Evolutionary conservation across 2,888 invertebrate genomes (phyloP).

Genomic region (Miltochrista miniata): DNA sequence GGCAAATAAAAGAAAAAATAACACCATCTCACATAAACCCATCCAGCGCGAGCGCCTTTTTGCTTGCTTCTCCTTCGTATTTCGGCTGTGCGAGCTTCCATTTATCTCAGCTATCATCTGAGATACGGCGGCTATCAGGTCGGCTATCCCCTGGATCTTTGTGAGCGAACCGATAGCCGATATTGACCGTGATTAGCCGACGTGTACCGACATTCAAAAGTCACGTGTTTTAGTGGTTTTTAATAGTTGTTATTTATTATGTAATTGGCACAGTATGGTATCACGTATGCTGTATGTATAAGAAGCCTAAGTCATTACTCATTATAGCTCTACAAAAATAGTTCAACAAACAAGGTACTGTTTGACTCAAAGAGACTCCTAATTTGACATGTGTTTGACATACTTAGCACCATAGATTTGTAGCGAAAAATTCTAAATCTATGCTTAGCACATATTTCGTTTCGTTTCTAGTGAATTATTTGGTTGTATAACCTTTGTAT

Average conservation of each 20-base stretch:
- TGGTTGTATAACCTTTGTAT: too few species aligned
- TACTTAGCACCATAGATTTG: too few species aligned
- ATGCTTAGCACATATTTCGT: too few species aligned
- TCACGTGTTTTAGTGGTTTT: slow-evolving; percentile 37
- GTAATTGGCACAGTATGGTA: neutral
- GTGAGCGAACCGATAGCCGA: slow-evolving; percentile 64
- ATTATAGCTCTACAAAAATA: too few species aligned
- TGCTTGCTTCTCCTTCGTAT: slow-evolving; percentile 67
- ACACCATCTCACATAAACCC: slow-evolving; percentile 37
- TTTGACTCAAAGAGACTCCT: too few species aligned
- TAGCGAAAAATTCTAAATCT: too few species aligned
- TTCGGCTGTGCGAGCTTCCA: slow-evolving; percentile 75
- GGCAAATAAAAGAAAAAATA: too few species aligned
- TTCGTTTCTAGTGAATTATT: too few species aligned
- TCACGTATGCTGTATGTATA: neutral
- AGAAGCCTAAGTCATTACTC: too few species aligned
- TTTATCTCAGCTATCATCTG: slow-evolving; percentile 77
- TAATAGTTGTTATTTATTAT: slow-evolving; percentile 15
- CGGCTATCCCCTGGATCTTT: slow-evolving; percentile 69
- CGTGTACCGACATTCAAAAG: slow-evolving; percentile 47
- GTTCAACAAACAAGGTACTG: too few species aligned
- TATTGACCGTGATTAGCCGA: slow-evolving; percentile 64
- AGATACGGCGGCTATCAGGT: slow-evolving; percentile 69
- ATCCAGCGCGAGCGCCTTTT: slow-evolving; percentile 64
- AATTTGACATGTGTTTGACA: too few species aligned